phyloP scores from a whole-genome alignment of 2,888 invertebrate genomes.

The Andrena camellia region DNA sequence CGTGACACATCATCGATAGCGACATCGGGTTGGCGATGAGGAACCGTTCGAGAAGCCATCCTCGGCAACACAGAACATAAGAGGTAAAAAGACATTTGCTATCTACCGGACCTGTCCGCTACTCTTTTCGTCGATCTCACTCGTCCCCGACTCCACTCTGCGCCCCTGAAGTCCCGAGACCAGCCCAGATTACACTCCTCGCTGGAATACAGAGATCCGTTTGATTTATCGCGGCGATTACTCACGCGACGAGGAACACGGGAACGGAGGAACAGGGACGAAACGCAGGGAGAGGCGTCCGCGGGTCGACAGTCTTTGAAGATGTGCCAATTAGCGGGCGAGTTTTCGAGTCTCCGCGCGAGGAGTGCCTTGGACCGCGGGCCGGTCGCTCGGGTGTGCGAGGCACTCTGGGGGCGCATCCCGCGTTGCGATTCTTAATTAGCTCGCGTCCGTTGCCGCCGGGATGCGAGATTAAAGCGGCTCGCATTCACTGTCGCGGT shows the following conservation, averaged over 20 bases:
- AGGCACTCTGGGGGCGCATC: constrained; percentile 51
- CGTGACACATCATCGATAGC: neutral
- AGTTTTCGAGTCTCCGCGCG: constrained; percentile 42
- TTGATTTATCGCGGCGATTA: constrained; percentile 24
- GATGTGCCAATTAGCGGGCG: constrained; percentile 69
- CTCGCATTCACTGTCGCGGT: constrained; percentile 41
- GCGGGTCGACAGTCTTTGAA: constrained; percentile 60
- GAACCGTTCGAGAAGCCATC: neutral
- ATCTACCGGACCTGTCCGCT: neutral
- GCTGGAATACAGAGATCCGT: neutral
- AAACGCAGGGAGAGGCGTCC: constrained; percentile 3
- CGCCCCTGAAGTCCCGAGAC: neutral
- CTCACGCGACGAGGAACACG: constrained; percentile 7
- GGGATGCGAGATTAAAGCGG: constrained; percentile 50
- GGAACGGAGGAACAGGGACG: constrained; percentile 10
- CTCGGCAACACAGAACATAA: constrained; percentile 29
- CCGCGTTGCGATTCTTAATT: constrained; percentile 63
- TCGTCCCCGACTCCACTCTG: neutral
- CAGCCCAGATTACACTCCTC: neutral
- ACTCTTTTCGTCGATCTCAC: neutral
- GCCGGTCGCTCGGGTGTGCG: neutral
- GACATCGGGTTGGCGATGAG: constrained; percentile 11
- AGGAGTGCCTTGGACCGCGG: constrained; percentile 39
- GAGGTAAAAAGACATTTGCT: constrained; percentile 32
- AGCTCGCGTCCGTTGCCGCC: constrained; percentile 28